phyloP scores from a whole-genome alignment of 1,140 invertebrate species.

The Tetragnatha versicolor region DNA sequence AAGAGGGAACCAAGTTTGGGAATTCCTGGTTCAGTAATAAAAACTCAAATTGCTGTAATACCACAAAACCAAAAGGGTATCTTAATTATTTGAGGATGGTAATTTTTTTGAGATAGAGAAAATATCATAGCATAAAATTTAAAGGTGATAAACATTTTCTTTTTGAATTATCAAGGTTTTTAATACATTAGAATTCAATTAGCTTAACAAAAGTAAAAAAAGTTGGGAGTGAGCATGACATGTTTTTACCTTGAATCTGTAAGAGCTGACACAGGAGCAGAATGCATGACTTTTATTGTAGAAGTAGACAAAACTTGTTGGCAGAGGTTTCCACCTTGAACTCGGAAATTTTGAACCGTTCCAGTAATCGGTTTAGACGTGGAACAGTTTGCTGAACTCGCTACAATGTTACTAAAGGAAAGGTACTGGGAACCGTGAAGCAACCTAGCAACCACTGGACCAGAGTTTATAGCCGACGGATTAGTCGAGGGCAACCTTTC shows the following conservation, averaged over 20 bases:
- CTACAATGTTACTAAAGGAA: slow-evolving; percentile 61
- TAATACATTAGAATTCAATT: no score
- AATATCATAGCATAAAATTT: no score
- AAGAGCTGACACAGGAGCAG: slow-evolving; percentile 35
- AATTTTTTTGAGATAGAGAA: no score
- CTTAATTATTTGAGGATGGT: no score
- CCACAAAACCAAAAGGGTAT: no score
- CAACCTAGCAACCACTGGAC: slow-evolving; percentile 61
- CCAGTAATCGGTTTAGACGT: slow-evolving; percentile 38
- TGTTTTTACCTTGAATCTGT: slow-evolving; percentile 17
- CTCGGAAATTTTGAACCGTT: slow-evolving; percentile 59
- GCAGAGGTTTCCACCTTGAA: slow-evolving; percentile 59
- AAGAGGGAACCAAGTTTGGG: no score
- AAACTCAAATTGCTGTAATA: no score
- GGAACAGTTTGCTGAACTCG: slow-evolving; percentile 30
- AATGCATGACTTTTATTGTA: slow-evolving; percentile 46
- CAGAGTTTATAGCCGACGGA: slow-evolving; percentile 50
- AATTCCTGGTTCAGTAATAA: no score
- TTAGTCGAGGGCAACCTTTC: slow-evolving; percentile 53
- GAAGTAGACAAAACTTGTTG: slow-evolving; percentile 52
- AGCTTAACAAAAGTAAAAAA: no score
- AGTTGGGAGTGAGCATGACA: no score
- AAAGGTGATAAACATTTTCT: no score
- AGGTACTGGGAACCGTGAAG: slow-evolving; percentile 61
- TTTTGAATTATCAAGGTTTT: no score